Evolutionary conservation across 2,113 vertebrate species (phyloP).

Genomic region (Nothocercus nigrocapillus): DNA sequence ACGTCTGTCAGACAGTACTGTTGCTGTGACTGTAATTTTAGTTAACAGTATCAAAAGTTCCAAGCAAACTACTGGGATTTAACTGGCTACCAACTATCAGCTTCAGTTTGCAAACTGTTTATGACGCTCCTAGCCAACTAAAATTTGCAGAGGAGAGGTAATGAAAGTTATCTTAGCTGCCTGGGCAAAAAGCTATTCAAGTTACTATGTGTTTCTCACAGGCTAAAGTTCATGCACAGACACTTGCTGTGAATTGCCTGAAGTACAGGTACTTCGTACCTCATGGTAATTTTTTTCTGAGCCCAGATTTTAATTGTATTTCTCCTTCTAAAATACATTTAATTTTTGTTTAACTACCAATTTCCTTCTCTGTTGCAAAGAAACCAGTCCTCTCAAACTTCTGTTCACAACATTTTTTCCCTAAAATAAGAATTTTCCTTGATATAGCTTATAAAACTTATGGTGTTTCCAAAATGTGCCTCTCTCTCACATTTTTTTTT

Average conservation of each 20-base stretch:
- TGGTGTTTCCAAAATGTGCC: neutral
- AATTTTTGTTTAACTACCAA: neutral
- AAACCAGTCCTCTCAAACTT: neutral
- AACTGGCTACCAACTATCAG: neutral
- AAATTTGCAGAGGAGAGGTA: neutral
- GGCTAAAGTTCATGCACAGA: neutral
- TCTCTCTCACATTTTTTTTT: neutral
- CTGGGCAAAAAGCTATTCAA: neutral
- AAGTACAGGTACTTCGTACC: neutral
- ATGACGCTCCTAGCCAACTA: neutral
- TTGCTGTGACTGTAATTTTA: constrained; percentile 14
- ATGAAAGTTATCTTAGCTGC: neutral
- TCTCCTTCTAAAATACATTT: neutral
- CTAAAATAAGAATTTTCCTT: neutral
- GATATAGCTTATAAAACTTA: neutral
- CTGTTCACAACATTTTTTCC: neutral
- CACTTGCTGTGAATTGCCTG: neutral
- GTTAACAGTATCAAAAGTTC: neutral
- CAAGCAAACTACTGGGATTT: neutral
- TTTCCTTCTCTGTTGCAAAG: neutral
- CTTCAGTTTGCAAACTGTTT: neutral
- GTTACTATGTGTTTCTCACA: neutral
- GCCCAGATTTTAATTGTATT: neutral
- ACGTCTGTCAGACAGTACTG: neutral
- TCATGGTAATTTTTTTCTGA: neutral